Evolutionary conservation across 2,888 invertebrate genomes (phyloP), one percentile per base, ranked within the genome.

Genomic region (Acleris sparsana): DNA sequence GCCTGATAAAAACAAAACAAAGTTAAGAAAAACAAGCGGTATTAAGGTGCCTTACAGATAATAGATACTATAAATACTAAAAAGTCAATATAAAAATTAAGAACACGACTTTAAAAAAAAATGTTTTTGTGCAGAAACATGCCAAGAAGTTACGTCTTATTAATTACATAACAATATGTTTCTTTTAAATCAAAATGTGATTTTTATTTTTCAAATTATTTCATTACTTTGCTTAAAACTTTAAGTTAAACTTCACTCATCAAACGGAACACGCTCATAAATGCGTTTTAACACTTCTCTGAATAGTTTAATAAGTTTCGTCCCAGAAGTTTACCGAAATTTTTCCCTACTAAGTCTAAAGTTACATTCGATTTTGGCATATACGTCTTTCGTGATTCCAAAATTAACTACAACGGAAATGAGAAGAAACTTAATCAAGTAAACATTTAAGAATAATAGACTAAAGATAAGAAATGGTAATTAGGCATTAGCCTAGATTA

Each of bases 301-400:
- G 13, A 13, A 22, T 56, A 51, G 20, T 25, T 43, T 11, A 11
- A 7, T 59, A 29, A 59, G 43, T n/a, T 20, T 29, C 22, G 18
- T 58, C 52, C 51, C 46, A 33, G 46, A 66, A 61, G 52, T 62
- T 17, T 33, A 52, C 25, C 39, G 53, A 55, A 64, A 53, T 11
- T 20, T 20, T 51, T 58, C 17, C 33, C 25, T 43, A 60, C n/a
- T 39, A 53, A 43, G 43, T 11, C 62, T 68, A 70, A 75, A 75
- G 65, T 73, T 71, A 66, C 55, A 71, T 72, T 73, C 60, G 62
- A 75, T 71, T 76, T 78, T 75, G 72, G 76, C 71, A 73, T 76
- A 74, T 63, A 72, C 73, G 70, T 70, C 73, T 68, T 33, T 7
- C 22, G 33, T 33, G 33, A 33, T 33, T 33, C 33, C 9, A 22